Evolutionary conservation across 2,113 vertebrate genomes (phyloP).

Genomic region (Melospiza melodia): DNA sequence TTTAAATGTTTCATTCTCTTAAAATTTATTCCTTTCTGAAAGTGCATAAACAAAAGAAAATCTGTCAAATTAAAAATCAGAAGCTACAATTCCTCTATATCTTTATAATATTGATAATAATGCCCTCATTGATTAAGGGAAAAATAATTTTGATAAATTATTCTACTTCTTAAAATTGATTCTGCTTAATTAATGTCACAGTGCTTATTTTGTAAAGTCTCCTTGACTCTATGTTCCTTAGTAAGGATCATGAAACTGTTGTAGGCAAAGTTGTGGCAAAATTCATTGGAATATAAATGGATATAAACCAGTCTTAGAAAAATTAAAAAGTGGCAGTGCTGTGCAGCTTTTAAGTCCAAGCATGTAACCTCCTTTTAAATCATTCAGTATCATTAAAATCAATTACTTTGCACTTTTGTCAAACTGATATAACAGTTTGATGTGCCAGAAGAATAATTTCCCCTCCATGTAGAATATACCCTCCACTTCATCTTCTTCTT

Average conservation of each 20-base stretch:
- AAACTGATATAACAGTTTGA: not conserved
- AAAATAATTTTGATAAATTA: not conserved
- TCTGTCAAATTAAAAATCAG: not conserved
- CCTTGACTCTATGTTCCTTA: not conserved
- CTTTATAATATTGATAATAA: not conserved
- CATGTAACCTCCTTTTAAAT: not conserved
- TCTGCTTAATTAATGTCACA: not conserved
- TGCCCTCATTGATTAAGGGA: not conserved
- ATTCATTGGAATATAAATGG: not conserved
- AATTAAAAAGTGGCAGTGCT: not conserved
- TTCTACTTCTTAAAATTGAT: not conserved
- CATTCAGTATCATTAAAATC: not conserved
- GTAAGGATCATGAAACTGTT: not conserved
- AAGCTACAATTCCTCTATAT: not conserved
- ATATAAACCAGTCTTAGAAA: not conserved
- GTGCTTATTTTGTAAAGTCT: not conserved
- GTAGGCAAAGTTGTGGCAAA: not conserved
- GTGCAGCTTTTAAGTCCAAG: not conserved
- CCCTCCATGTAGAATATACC: not conserved
- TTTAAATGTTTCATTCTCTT: not conserved
- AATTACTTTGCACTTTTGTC: not conserved
- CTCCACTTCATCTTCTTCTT: not conserved
- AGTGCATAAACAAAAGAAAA: not conserved
- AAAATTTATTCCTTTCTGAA: not conserved
- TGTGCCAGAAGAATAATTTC: constrained; percentile 1